Base-by-base conservation (phyloP, 2,888 invertebrate species). In the Eudemis profundana region DNA sequence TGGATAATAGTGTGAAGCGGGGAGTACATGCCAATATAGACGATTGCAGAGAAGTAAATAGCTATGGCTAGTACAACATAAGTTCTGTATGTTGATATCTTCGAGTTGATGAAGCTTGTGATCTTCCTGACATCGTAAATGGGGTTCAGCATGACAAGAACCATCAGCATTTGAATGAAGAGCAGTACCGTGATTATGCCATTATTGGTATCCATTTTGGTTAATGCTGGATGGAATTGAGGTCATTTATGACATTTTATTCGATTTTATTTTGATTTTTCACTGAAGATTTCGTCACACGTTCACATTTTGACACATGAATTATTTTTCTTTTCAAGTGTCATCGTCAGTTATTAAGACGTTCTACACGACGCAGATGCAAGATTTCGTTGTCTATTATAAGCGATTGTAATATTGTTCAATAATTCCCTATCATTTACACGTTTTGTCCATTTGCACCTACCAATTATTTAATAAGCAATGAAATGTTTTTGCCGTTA, bases 81-180 rank as follows among this genome's bases (percentile, higher is more conserved):
- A 10, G 59, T 70, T 56, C 70, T 83, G 70, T 83, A 73, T 0
- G 42, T 36, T 42, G 72, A 81, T 0, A 74, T 74, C 2, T 74
- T 49, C 1, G 67, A 57, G 42, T 81, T 79, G 7, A 90, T 72
- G 27, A 69, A 75, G 2, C 68, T 63, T 7, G 79, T 78, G 8
- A 87, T 70, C 63, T 79, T 84, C 2, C 79, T 77, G 19, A 84
- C 78, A 47, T 90, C 89, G 63, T 86, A 82, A 5, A 78, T 70
- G 0, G 90, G 88, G 53, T 89, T 90, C n/a, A 90, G 76, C 78
- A 90, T 80, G 7, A 79, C 67, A 1, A 90, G 76, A 10, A 84
- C 74, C 3, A 81, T 38, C 3, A 79, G 73, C 88, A 90, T 90
- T 73, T 90, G 90, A 4, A 84, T 36, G 17, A 90, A 70, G 23